A percentile compares a stretch with the other conserved stretches of the same genome.
Evolutionary conservation across 2,888 invertebrate species (phyloP).

Genomic region (Blastobasis adustella): DNA sequence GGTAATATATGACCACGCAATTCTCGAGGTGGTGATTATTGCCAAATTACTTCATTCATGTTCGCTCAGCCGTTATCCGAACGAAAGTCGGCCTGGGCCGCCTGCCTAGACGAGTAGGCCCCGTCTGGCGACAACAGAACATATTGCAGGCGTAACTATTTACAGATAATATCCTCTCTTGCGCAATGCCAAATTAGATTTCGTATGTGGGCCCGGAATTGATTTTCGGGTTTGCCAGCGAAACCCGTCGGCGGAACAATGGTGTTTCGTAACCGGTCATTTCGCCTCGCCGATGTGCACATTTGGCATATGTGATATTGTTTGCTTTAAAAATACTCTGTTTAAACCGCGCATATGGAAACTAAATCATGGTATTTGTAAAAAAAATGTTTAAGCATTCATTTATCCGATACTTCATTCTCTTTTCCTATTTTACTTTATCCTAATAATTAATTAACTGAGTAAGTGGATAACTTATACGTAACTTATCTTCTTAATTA

Average conservation of each 20-base stretch:
- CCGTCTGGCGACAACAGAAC: conserved; percentile 31
- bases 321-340: too few species aligned
- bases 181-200: conserved; percentile 50
- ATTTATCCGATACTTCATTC: too few species aligned
- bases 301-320: too few species aligned
- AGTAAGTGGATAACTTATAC: too few species aligned
- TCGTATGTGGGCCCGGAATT: conserved; percentile 50
- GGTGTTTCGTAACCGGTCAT: conserved; percentile 46
- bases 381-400: too few species aligned
- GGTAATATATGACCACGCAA: too few species aligned
- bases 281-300: conserved; percentile 4
- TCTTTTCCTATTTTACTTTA: too few species aligned
- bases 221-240: conserved; percentile 40
- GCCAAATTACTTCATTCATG: conserved; percentile 20
- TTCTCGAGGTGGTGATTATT: background rate
- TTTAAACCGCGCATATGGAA: too few species aligned
- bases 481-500: too few species aligned
- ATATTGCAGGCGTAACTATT: conserved; percentile 38
- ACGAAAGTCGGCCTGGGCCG: too few species aligned
- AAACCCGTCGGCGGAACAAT: conserved; percentile 44
- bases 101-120: conserved; percentile 9
- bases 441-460: too few species aligned
- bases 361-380: too few species aligned
- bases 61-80: conserved; percentile 3
- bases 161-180: conserved; percentile 41